Evolutionary conservation across 2,113 vertebrate species (phyloP).

Genomic region (Psephotus haematonotus): DNA sequence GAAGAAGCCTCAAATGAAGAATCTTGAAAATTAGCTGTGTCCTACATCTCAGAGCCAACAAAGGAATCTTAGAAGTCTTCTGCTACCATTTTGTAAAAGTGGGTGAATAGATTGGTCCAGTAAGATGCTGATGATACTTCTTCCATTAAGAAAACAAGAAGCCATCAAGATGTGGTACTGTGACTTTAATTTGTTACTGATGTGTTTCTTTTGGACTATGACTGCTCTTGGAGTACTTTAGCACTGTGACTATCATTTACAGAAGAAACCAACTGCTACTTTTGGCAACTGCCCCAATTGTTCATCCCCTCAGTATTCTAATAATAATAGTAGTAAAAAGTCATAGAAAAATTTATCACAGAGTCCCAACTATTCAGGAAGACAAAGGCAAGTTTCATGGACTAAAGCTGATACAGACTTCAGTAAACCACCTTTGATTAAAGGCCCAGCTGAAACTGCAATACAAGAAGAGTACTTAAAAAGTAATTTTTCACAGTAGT

Average conservation of each 20-base stretch:
- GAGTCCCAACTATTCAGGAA: neutral
- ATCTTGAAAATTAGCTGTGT: constrained; percentile 11
- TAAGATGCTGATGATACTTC: neutral
- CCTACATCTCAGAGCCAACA: constrained; percentile 20
- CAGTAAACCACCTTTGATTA: neutral
- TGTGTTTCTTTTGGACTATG: neutral
- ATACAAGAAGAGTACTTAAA: neutral
- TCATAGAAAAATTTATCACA: neutral
- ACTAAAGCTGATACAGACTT: neutral
- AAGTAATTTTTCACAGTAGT: neutral
- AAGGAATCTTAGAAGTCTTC: constrained; percentile 4
- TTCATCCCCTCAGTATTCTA: neutral
- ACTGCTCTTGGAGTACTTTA: neutral
- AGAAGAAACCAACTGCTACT: neutral
- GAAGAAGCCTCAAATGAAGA: constrained; percentile 34
- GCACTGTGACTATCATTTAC: neutral
- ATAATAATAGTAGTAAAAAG: neutral
- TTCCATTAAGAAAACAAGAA: neutral
- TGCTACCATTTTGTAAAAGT: neutral
- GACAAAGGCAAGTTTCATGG: neutral
- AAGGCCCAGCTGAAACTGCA: neutral
- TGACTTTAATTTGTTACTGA: neutral
- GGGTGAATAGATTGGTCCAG: neutral
- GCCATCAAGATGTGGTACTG: neutral
- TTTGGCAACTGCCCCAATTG: neutral